Conservation (phyloP, 1,140 invertebrate species). For the Monomorium pharaonis region DNA sequence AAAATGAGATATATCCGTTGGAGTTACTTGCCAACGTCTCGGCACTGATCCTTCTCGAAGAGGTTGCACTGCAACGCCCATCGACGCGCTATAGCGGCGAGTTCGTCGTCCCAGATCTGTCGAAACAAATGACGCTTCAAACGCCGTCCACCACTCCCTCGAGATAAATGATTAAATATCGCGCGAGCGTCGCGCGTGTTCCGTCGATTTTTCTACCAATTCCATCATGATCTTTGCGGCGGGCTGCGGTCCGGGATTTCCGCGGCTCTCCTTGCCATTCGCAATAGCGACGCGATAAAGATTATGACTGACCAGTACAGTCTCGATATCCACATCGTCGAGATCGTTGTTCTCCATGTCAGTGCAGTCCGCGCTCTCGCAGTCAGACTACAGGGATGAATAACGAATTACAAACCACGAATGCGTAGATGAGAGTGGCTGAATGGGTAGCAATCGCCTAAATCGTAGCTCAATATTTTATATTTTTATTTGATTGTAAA, state of each 20-base stretch:
- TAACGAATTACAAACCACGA: not conserved
- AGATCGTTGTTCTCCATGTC: conserved; percentile 64
- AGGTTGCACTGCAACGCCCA: conserved; percentile 88
- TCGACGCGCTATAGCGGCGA: conserved; percentile 86
- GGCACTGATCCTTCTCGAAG: conserved; percentile 85
- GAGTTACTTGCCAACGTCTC: conserved; percentile 85
- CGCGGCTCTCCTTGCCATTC: conserved; percentile 82
- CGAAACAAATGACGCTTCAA: conserved; percentile 58
- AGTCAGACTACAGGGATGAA: conserved; percentile 62
- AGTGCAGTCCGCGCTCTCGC: conserved; percentile 58
- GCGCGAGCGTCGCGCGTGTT: conserved; percentile 25
- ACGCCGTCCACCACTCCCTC: not conserved
- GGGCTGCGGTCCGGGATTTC: conserved; percentile 85
- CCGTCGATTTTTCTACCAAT: conserved; percentile 79
- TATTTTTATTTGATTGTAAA: too few relatives aligned
- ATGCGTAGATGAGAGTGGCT: not conserved
- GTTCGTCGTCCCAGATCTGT: conserved; percentile 87
- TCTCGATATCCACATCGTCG: conserved; percentile 65
- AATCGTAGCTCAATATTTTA: too few relatives aligned
- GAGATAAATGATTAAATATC: conserved; percentile 52
- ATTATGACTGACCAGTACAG: conserved; percentile 83
- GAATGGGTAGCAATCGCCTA: too few relatives aligned
- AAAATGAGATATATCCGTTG: conserved; percentile 67
- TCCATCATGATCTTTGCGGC: conserved; percentile 86
- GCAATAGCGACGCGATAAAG: conserved; percentile 84